Base-by-base conservation (phyloP, 2,113 vertebrate genomes). In the Argyrosomus japonicus region DNA sequence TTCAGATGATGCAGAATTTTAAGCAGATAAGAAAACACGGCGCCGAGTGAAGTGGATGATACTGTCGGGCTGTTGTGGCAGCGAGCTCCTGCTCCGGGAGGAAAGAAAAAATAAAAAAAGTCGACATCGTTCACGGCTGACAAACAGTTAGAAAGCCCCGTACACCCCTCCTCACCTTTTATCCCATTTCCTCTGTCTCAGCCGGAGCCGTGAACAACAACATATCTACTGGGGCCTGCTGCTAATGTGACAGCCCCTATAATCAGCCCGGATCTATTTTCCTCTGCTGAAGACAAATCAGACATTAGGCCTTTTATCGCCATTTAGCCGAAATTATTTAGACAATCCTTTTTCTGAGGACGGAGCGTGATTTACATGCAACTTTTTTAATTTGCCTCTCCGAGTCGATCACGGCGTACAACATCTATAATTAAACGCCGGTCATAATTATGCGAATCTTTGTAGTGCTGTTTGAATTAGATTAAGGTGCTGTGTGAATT, bases 351-450 rank as follows among this genome's bases (percentile, higher is more conserved):
- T 77, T 77, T 76, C 73, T 82, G 81, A 78, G 43, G 64, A 62
- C 25, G 23, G 69, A 57, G 69, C 23, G 0, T 68, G 71, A 86
- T 77, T 74, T 68, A 63, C 73, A 77, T 17, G 60, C 29, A 85
- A 81, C 78, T 84, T 90, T 40, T 91, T 80, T 70, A 74, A 87
- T 87, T 81, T 65, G 4, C 53, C 50, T 62, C 25, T 82, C 57
- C 25, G 32, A 83, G 75, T 75, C 67, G 18, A 75, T 89, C 78
- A 71, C 47, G 0, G 72, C 9, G 10, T 27, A 43, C 71, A 43
- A 48, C 87, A 71, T 79, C 70, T 82, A 58, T 91, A 93, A 91
- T 90, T 90, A 88, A 80, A 80, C 88, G 89, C 85, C 89, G 87
- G 77, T 90, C 89, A 87, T 84, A 90, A 88, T 85, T 86, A 88